Evolutionary conservation across 1,140 invertebrate genomes (phyloP).

Genomic region (Drosophila insularis): DNA sequence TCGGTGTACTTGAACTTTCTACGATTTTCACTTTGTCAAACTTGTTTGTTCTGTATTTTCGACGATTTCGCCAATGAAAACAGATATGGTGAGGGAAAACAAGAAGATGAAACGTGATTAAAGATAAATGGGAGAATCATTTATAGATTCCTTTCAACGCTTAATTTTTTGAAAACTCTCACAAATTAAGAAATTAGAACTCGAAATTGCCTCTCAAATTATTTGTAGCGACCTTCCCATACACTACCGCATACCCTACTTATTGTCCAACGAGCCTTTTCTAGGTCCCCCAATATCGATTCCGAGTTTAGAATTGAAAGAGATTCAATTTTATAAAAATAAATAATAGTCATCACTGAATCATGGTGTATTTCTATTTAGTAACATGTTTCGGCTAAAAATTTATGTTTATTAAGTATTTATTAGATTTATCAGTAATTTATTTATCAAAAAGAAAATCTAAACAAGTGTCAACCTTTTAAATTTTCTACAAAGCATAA

Average conservation of each 20-base stretch:
- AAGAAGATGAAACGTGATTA: not conserved
- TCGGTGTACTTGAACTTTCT: not conserved
- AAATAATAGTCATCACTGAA: too few relatives aligned
- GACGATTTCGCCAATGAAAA: slow-evolving; percentile 8
- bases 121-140: not conserved
- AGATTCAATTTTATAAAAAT: too few relatives aligned
- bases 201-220: not conserved
- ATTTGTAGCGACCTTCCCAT: not conserved
- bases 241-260: not conserved
- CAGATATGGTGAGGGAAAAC: not conserved
- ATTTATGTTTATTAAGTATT: too few relatives aligned
- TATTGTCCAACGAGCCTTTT: too few relatives aligned
- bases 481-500: not conserved
- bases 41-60: slow-evolving; percentile 1
- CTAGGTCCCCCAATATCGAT: too few relatives aligned
- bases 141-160: not conserved
- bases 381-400: too few relatives aligned
- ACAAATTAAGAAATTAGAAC: not conserved
- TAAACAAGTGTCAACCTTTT: not conserved
- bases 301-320: too few relatives aligned
- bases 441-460: too few relatives aligned
- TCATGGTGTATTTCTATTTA: too few relatives aligned
- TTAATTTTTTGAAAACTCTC: slow-evolving; percentile 4
- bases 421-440: too few relatives aligned
- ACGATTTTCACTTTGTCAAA: slow-evolving; percentile 2